A percentile compares a stretch with the other conserved stretches of the same genome.
Evolutionary conservation across 2,888 invertebrate species (phyloP).

Genomic region (Caenorhabditis panamensis): DNA sequence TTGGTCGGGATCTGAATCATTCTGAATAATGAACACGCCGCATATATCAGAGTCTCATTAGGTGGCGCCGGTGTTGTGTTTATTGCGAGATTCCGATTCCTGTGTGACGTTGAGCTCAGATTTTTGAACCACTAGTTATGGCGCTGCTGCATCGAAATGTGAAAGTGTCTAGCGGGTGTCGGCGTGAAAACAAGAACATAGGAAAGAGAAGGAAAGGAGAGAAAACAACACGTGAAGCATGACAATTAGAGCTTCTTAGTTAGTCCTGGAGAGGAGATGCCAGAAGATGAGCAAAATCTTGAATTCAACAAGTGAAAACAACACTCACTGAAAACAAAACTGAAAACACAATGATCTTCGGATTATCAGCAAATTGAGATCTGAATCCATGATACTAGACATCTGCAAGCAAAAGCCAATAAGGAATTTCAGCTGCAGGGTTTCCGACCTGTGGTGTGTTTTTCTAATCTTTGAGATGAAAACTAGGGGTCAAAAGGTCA

Average conservation of each 20-base stretch:
- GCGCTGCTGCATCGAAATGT: background rate
- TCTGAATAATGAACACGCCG: too few species aligned
- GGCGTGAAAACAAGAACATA: background rate
- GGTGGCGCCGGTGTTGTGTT: background rate
- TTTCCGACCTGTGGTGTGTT: background rate
- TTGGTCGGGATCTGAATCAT: conserved; percentile 18
- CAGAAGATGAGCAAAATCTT: conserved; percentile 18
- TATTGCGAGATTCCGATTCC: background rate
- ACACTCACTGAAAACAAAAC: too few species aligned
- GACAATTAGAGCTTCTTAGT: conserved; percentile 28
- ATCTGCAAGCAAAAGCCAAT: too few species aligned
- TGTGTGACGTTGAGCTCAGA: conserved; percentile 25
- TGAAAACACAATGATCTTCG: conserved; percentile 41
- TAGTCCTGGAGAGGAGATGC: conserved; percentile 10
- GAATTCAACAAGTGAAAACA: too few species aligned
- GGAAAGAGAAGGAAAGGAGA: too few species aligned
- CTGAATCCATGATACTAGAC: too few species aligned
- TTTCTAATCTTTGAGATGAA: background rate
- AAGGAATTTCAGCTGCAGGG: conserved; percentile 5
- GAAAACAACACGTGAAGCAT: conserved; percentile 26
- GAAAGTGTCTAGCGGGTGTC: background rate
- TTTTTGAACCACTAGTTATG: conserved; percentile 34
- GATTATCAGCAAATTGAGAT: too few species aligned
- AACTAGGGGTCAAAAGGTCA: background rate
- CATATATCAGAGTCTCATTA: conserved; percentile 26